These are phyloP conservation scores for Diploscapter pachys DNA, from an alignment of 1,140 invertebrate genomes.

Conservation along the genomic window DNA sequence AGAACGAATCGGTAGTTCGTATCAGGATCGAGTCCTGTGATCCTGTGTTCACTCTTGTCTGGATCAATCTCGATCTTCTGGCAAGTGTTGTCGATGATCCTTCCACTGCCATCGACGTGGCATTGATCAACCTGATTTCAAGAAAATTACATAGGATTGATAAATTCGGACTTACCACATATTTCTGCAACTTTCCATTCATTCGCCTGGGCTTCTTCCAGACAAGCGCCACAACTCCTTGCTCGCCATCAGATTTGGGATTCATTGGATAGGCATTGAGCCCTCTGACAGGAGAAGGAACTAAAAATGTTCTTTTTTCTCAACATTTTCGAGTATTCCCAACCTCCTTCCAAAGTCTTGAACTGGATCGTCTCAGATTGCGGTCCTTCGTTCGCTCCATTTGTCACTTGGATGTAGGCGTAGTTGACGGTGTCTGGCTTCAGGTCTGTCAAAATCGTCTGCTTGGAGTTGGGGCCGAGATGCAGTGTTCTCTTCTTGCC, in stretches of 20 bases:
- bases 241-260: constrained; percentile 35
- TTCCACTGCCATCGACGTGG: too few relatives aligned
- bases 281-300: constrained; percentile 51
- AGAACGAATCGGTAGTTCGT: constrained; percentile 53
- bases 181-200: constrained; percentile 87
- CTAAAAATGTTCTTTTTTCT: constrained; percentile 34
- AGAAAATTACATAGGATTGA: too few relatives aligned
- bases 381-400: constrained; percentile 82
- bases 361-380: constrained; percentile 78
- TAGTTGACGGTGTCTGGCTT: constrained; percentile 84
- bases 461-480: too few relatives aligned
- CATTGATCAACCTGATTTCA: too few relatives aligned
- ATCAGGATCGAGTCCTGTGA: constrained; percentile 46
- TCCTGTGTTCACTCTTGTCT: constrained; percentile 16
- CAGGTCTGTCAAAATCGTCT: constrained; percentile 66
- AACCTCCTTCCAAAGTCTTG: constrained; percentile 81
- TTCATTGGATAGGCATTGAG: constrained; percentile 56
- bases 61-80: constrained; percentile 11
- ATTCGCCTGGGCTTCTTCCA: constrained; percentile 89
- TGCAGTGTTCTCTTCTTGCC: too few relatives aligned
- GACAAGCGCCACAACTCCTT: constrained; percentile 54
- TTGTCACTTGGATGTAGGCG: constrained; percentile 82
- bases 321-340: constrained; percentile 33
- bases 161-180: constrained; percentile 68
- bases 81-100: constrained; percentile 7